Base-by-base conservation (phyloP, 2,113 vertebrate genomes). In the Ptychochromis oligacanthus region DNA sequence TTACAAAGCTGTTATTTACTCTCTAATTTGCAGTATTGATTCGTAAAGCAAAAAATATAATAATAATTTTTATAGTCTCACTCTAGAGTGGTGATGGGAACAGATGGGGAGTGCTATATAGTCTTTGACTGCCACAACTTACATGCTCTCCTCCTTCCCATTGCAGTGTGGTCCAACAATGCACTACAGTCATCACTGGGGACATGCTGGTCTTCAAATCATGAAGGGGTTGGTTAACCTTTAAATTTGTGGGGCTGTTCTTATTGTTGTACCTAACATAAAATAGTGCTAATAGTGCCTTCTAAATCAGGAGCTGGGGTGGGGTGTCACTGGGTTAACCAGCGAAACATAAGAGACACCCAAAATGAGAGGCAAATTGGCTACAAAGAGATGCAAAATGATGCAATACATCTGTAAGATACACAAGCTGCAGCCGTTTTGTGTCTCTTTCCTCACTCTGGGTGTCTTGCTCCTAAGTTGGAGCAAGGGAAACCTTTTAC, bases 321-420 rank as follows among this genome's bases (percentile, higher is more conserved):
- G 43, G 40, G 3, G 40, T 12, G 11, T 11, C 40, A 15, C 14
- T 5, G 46, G 46, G 15, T 18, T 60, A 15, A 34, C 1, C 15
- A 13, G 36, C 12, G 46, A 38, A 61, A 34, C 0, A 78, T 28
- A 34, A 36, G 36, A 49, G 12, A 70, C 12, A 40, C 28, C 15
- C 34, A 58, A 26, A 70, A 14, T 28, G 31, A 67, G 49, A 54
- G n/a, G 28, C 28, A 56, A 75, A 56, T 4, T 55, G 20, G 18
- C 24, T 56, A 55, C 72, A 56, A 75, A 56, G 28, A 56, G 54
- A 67, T 31, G 24, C 38, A 58, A 57, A 70, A 7, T 58, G 54
- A 80, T 34, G 54, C 54, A 72, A 80, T 22, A 17, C 26, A 22
- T 46, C 79, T 46, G 54, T 57, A 80, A 80, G 36, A 49, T 28